Evolutionary conservation across 2,888 invertebrate genomes (phyloP), one percentile per base, ranked within the genome.

Genomic region (Ferrisia virgata): DNA sequence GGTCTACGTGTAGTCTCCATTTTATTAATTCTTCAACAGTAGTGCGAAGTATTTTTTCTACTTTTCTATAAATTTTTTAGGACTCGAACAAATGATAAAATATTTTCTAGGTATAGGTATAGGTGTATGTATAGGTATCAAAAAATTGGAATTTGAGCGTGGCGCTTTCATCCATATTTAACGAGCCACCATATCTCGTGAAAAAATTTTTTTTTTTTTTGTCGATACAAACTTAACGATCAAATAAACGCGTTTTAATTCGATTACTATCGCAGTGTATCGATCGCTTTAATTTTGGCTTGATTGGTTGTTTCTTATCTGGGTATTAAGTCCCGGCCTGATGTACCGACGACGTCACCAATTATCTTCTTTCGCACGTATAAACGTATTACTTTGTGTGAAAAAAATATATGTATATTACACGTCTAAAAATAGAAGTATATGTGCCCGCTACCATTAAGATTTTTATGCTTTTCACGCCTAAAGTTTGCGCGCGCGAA

Each of bases 271-370:
- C 25, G 25, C 58, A 18, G 58, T 64, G 3, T 64, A 64, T 64
- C 13, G 58, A 64, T 64, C 58, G 58, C 58, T 64, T 64, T 64
- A 64, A 64, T 64, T 64, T 64, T 64, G 58, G 58, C 58, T 64
- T 64, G 58, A 64, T 64, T 64, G 58, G 58, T 28, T 64, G 28
- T 64, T 53, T 64, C 58, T 64, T 64, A 64, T 64, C 58, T 64
- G 9, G 28, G 58, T 64, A 64, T 64, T 64, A 64, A 64, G 58
- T 25, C 58, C 58, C 58, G 28, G 58, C 58, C 58, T 64, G 58
- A 8, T 64, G 58, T 64, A 28, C 28, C 28, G 58, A 53, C 53
- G 18, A 64, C 58, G 58, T 64, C 58, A 64, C 58, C 58, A 28
- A 64, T 64, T 64, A 64, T 64, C 58, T 64, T 28, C 28, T n/a